Evolutionary conservation across 2,797 vertebrate genomes (phyloP), one percentile per base, ranked within the genome.

Genomic region (Coreius guichenoti): DNA sequence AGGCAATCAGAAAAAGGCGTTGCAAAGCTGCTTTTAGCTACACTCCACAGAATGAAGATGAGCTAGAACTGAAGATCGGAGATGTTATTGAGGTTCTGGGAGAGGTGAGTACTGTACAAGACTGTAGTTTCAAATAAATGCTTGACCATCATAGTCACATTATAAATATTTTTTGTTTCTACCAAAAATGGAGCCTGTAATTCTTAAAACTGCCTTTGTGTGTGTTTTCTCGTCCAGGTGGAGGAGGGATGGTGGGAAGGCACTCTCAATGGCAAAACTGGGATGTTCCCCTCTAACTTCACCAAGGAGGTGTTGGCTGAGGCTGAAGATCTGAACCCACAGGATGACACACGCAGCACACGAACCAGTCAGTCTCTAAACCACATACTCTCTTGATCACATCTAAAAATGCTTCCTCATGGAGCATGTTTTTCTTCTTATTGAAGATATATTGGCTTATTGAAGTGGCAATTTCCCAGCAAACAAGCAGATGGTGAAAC

Each of bases 221-320:
- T 77, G 82, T 87, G 72, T 70, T 47, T 79, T 74, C 11, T 63
- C 2, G 0, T 29, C 14, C 91, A 99, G 98, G 98, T 99, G 78
- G 98, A 99, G 90, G 98, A 99, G 91, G 98, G 98, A 90, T 99
- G 98, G 98, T 99, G 97, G 97, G 98, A 99, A 93, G 98, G 98
- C 8, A 63, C 94, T 86, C 96, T 99, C 14, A 96, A 98, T 74
- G 98, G 98, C 14, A 98, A 97, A 90, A 95, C 95, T 19, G 98
- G 98, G 76, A 98, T 99, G 97, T 99, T 99, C 92, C 98, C 98
- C 89, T 99, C 98, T 87, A 99, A 99, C 90, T 99, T 99, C 95
- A 99, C 98, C 93, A 98, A 96, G 93, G 97, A 97, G 58, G 81
- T 98, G 80, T 92, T 92, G 23, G 76, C 84, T 0, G 96, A 98